Evolutionary conservation across 2,888 invertebrate species (phyloP).

Genomic region (Apoda limacodes): DNA sequence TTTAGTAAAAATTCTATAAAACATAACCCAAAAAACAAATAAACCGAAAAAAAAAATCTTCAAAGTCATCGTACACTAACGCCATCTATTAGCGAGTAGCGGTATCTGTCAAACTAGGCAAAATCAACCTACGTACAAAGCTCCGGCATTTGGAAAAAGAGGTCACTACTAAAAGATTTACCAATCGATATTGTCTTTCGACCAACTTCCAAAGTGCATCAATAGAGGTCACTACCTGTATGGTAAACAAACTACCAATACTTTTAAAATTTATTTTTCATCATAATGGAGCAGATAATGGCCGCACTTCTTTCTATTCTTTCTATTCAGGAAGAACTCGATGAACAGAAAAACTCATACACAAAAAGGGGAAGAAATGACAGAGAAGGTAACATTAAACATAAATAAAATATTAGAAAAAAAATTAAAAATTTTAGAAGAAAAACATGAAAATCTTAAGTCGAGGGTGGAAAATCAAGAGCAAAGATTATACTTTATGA

Average conservation of each 20-base stretch:
- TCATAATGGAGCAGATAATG: slow-evolving; percentile 2
- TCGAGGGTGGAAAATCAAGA: slow-evolving; percentile 13
- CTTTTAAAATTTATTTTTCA: too few relatives aligned
- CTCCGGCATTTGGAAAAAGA: slow-evolving; percentile 1
- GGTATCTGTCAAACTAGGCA: slow-evolving; percentile 2
- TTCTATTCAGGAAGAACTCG: slow-evolving; percentile 3
- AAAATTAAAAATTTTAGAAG: slow-evolving; percentile 8
- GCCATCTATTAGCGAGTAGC: slow-evolving; percentile 2
- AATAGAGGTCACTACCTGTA: slow-evolving; percentile 2
- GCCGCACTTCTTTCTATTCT: slow-evolving; percentile 1
- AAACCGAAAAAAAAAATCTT: background rate
- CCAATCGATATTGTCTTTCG: background rate
- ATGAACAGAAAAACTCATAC: slow-evolving; percentile 1
- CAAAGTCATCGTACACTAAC: slow-evolving; percentile 3
- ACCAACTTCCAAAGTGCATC: slow-evolving; percentile 1
- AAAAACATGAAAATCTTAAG: slow-evolving; percentile 13
- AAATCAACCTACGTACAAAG: slow-evolving; percentile 1
- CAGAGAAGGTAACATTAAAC: slow-evolving; percentile 16
- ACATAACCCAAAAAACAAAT: slow-evolving; percentile 1
- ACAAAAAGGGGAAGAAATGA: slow-evolving; percentile 14
- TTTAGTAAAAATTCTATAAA: slow-evolving; percentile 1
- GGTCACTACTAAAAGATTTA: slow-evolving; percentile 1
- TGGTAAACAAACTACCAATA: slow-evolving; percentile 4
- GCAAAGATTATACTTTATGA: slow-evolving; percentile 12
- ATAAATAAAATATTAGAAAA: slow-evolving; percentile 12